phyloP scores from a whole-genome alignment of 2,888 invertebrate genomes.

The Melanchra persicariae region DNA sequence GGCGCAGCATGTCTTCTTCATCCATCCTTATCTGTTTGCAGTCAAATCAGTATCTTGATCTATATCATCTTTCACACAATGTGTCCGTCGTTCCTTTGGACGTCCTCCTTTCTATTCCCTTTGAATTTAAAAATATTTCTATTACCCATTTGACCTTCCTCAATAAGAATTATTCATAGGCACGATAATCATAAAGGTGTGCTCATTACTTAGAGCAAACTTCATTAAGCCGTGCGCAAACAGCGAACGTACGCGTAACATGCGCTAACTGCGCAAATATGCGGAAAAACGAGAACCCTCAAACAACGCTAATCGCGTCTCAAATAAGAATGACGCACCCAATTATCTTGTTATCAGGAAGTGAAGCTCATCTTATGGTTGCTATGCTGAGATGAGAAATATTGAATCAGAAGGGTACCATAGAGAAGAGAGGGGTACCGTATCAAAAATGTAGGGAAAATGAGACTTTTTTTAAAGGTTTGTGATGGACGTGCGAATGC shows the following conservation, averaged over 20 bases:
- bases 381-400: not conserved
- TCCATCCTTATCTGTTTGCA: too few species aligned
- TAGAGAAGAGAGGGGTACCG: too few species aligned
- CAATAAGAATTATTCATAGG: constrained; percentile 18
- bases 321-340: constrained; percentile 59
- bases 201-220: constrained; percentile 55
- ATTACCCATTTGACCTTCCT: constrained; percentile 7
- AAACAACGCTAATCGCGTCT: constrained; percentile 64
- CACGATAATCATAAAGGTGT: constrained; percentile 42
- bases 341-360: constrained; percentile 45
- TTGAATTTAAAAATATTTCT: too few species aligned
- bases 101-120: too few species aligned
- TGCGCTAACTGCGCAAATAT: constrained; percentile 70
- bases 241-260: constrained; percentile 62
- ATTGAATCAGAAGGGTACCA: not conserved
- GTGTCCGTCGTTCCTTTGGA: too few species aligned
- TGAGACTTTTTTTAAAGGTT: too few species aligned
- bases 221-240: constrained; percentile 48
- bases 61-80: too few species aligned
- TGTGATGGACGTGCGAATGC: too few species aligned
- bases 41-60: too few species aligned
- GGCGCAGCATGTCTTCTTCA: too few species aligned
- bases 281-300: constrained; percentile 69
- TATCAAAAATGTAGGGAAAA: too few species aligned
- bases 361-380: constrained; percentile 4